Conservation (phyloP, 2,113 vertebrate species). For the Pomatorhinus ruficollis region DNA sequence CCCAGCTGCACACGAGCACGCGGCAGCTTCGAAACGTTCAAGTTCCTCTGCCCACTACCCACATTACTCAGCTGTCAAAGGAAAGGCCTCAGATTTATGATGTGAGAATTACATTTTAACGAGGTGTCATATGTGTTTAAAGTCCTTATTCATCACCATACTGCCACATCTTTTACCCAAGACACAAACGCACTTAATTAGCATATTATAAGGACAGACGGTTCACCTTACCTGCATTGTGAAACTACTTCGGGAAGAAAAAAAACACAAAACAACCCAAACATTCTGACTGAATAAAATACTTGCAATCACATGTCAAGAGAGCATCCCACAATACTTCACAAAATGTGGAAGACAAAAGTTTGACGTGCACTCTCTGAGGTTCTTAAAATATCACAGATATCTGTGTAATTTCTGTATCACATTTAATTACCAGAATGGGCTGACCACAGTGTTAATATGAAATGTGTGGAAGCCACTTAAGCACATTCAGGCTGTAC, state of each 20-base stretch:
- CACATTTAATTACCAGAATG: neutral
- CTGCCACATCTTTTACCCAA: conserved; percentile 61
- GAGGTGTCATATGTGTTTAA: conserved; percentile 80
- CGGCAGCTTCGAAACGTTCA: conserved; percentile 27
- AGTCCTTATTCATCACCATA: conserved; percentile 78
- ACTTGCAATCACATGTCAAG: neutral
- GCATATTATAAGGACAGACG: conserved; percentile 74
- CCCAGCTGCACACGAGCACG: conserved; percentile 21
- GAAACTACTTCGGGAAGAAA: conserved; percentile 18
- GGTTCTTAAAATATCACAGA: neutral
- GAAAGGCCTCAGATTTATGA: conserved; percentile 74
- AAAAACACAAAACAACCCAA: neutral
- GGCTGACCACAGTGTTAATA: neutral
- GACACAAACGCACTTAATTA: conserved; percentile 72
- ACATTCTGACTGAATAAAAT: neutral
- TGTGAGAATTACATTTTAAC: conserved; percentile 81
- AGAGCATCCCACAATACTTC: neutral
- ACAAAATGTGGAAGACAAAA: neutral
- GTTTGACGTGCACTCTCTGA: neutral
- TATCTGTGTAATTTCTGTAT: neutral
- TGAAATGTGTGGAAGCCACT: neutral
- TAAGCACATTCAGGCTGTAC: neutral
- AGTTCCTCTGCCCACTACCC: conserved; percentile 65
- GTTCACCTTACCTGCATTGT: conserved; percentile 67
- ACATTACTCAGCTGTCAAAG: conserved; percentile 76